Base-by-base conservation (phyloP, 2,113 vertebrate species). In the Echinops telfairi region DNA sequence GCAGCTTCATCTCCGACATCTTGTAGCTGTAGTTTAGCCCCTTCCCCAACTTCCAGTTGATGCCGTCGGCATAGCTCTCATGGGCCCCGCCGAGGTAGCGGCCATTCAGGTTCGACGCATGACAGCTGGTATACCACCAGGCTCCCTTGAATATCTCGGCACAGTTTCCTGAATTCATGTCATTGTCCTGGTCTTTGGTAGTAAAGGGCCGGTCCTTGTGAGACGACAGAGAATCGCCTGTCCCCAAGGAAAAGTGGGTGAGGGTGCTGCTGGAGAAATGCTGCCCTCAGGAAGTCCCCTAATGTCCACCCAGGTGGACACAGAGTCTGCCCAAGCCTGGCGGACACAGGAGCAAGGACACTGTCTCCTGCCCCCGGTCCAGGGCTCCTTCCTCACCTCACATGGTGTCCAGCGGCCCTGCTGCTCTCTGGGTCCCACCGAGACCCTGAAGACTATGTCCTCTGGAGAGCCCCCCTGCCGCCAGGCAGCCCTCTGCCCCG, bases 1-100 rank as follows among this genome's bases (percentile, higher is more conserved):
- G 81, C 31, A 97, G 68, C 83, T 97, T 98, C 97, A 97, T 97
- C 91, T 97, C 98, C 0, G 90, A 91, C 88, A 23, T 6, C 92
- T 95, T 95, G 66, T 95, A 91, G 95, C 97, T 96, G 43, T 97
- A 97, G 22, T 96, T 86, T 58, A 95, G 91, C 4, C 95, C 96
- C 43, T 90, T 94, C 14, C 96, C 96, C 0, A 92, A 68, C 2
- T 31, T 19, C 98, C 97, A 97, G 81, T 97, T 97, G 33, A 98
- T 22, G 31, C 97, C 96, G 0, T 98, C 70, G 0, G 97, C 97
- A 0, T 57, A 97, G 75, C 94, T 98, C 1, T 14, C 1, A 0
- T 97, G 97, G 1, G 40, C 0, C 0, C 97, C 97, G 25, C 73
- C 14, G 36, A 95, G 95, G 89, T 97, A 97, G 36, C 66, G 91